Conservation (phyloP, 2,797 vertebrate genomes). For the Acanthurus leucopareius region DNA sequence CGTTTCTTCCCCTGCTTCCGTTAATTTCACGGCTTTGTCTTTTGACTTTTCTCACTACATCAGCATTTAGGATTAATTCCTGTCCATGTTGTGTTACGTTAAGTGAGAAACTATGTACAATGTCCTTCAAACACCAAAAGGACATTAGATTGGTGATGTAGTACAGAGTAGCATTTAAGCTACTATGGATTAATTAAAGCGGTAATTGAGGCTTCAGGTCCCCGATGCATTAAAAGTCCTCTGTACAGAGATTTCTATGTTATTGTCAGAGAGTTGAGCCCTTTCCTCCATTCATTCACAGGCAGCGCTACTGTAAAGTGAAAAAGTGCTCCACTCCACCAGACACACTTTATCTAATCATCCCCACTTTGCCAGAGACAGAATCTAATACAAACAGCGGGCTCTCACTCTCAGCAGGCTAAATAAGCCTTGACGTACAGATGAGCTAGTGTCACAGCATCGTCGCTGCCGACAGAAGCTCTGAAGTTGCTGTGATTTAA, state of each 20-base stretch:
- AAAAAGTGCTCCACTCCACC: slow-evolving; percentile 78
- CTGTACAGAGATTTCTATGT: slow-evolving; percentile 47
- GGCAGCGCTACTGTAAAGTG: slow-evolving; percentile 71
- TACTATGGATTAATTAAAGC: slow-evolving; percentile 53
- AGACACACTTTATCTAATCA: slow-evolving; percentile 85
- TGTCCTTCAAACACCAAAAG: slow-evolving; percentile 17
- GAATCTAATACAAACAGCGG: slow-evolving; percentile 80
- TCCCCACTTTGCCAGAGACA: slow-evolving; percentile 80
- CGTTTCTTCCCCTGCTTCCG: slow-evolving; percentile 48
- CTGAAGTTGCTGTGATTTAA: slow-evolving; percentile 61
- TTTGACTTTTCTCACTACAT: slow-evolving; percentile 38
- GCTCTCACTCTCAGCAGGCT: slow-evolving; percentile 81
- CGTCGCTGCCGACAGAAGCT: slow-evolving; percentile 51
- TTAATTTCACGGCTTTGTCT: slow-evolving; percentile 64
- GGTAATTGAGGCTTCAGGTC: slow-evolving; percentile 49
- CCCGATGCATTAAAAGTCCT: slow-evolving; percentile 52
- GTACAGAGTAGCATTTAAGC: slow-evolving; percentile 25
- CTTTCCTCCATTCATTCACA: slow-evolving; percentile 63
- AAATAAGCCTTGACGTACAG: slow-evolving; percentile 78
- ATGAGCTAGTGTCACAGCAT: slow-evolving; percentile 76
- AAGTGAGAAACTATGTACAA: slow-evolving; percentile 32
- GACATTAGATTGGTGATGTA: background rate
- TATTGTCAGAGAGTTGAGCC: slow-evolving; percentile 61
- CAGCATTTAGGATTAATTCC: slow-evolving; percentile 39
- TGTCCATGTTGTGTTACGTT: slow-evolving; percentile 2